Conservation (phyloP, 1,140 invertebrate genomes). For the Manduca sexta region DNA sequence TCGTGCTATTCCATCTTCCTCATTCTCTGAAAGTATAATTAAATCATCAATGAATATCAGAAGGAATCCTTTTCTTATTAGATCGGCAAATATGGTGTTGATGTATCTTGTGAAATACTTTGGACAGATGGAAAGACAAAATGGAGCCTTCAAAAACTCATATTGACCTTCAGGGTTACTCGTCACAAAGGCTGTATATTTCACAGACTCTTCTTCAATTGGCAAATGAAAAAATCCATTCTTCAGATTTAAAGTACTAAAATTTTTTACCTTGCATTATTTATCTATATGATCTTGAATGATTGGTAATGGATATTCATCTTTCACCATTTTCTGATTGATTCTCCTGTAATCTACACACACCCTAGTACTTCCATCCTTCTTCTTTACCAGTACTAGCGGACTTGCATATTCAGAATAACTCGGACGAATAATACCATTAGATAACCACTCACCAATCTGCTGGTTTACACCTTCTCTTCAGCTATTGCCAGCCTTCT, state of each 20-base stretch:
- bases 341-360: constrained; percentile 6
- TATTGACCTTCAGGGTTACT: constrained; percentile 9
- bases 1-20: constrained; percentile 2
- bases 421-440: constrained; percentile 33
- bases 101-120: constrained; percentile 20
- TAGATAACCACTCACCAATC: constrained; percentile 32
- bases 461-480: constrained; percentile 30
- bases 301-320: constrained; percentile 31
- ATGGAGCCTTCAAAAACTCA: constrained; percentile 19
- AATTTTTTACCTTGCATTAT: too few species aligned
- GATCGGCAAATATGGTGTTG: constrained; percentile 15
- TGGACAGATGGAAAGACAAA: constrained; percentile 17
- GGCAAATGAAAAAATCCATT: too few species aligned
- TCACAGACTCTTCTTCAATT: constrained; percentile 11
- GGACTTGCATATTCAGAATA: constrained; percentile 60
- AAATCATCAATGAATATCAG: constrained; percentile 21
- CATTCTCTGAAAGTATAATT: constrained; percentile 6
- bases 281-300: constrained; percentile 8
- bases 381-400: constrained; percentile 65
- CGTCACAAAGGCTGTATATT: constrained; percentile 16
- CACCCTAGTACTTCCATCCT: constrained; percentile 58
- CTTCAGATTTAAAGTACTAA: too few species aligned
- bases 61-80: constrained; percentile 8
- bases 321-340: constrained; percentile 18
- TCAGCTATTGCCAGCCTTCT: constrained; percentile 30